These are phyloP conservation scores for Marmota flaviventris DNA, from an alignment of 2,113 vertebrate genomes.

Conservation along the genomic window DNA sequence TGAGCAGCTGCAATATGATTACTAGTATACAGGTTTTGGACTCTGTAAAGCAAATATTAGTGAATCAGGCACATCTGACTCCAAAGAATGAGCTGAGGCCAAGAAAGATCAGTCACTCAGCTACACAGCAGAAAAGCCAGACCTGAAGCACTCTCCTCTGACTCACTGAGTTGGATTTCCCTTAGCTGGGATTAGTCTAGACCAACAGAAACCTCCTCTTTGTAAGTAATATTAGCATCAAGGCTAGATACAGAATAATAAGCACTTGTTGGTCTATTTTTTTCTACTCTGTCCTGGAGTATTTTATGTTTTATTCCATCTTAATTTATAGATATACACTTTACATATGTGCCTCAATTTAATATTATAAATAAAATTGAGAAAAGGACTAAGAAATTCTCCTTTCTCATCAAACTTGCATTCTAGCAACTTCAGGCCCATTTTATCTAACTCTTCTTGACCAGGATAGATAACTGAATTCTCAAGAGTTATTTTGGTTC, in stretches of 20 bases:
- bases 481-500: neutral
- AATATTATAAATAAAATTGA: neutral
- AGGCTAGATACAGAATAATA: neutral
- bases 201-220: neutral
- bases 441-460: neutral
- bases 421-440: neutral
- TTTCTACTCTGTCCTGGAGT: neutral
- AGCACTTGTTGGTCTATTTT: neutral
- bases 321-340: neutral
- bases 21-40: neutral
- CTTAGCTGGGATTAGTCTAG: neutral
- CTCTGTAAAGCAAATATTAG: neutral
- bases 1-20: neutral
- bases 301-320: neutral
- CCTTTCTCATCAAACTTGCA: neutral
- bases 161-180: neutral
- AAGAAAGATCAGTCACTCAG: neutral
- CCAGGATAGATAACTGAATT: neutral
- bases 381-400: neutral
- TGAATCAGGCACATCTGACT: neutral
- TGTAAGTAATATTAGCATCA: neutral
- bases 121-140: neutral
- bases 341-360: neutral
- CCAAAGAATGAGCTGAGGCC: neutral
- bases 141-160: rapidly evolving